Base-by-base conservation (phyloP, 2,797 vertebrate species). In the Aeoliscus strigatus region DNA sequence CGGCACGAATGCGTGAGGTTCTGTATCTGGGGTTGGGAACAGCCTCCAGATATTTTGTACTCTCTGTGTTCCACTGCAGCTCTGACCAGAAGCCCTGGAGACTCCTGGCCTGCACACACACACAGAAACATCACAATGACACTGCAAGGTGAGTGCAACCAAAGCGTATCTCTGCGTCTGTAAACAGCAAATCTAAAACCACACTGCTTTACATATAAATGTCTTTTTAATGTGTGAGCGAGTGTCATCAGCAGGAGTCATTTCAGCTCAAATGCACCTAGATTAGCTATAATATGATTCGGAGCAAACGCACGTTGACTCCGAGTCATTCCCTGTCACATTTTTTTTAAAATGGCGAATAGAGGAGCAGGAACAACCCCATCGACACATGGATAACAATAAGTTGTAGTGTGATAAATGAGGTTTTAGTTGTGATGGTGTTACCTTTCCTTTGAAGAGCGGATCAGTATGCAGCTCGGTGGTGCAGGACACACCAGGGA, bases 41-140 rank as follows among this genome's bases (percentile, higher is more conserved):
- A 1, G 88, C 67, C 7, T 89, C 72, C 6, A 90, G 77, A 59
- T 90, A 90, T 60, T 90, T 93, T 28, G 88, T 81, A 30, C 81
- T 88, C 40, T 97, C 94, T 18, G 92, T 78, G 74, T 91, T 91
- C 67, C 86, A 85, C 58, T 74, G 89, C 50, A 98, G 84, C 67
- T 92, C 93, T 40, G 87, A 86, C 94, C 94, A 98, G 82, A 92
- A 96, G 12, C 89, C 90, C 80, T 81, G 90, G 63, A 86, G 83
- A 65, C 74, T 84, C 39, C 74, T 85, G 52, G 83, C 71, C 93
- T 96, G 31, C 33, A 35, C 17, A 5, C 36, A 40, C 15, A 45
- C 33, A 46, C 32, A 45, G n/a, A 13, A 27, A 33, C 29, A 21
- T 15, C 38, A 48, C 28, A 21, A 30, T 43, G 34, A 58, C 60